Percentiles rank a stretch among this genome's conserved stretches.
Conservation (phyloP, 2,888 invertebrate genomes). For the Morpho achilles region DNA sequence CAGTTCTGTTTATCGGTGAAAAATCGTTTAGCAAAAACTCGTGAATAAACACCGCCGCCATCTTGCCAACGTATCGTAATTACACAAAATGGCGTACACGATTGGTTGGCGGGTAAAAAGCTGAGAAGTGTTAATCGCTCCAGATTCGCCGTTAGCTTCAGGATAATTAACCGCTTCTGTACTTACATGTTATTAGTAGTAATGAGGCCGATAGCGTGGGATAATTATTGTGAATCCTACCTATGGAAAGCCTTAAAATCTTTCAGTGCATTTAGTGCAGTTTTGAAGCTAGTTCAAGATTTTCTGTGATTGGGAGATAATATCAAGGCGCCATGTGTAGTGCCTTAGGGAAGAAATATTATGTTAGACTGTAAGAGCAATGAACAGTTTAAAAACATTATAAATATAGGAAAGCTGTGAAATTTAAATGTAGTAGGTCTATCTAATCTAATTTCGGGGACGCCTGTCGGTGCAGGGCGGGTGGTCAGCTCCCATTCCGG, state of each 20-base stretch:
- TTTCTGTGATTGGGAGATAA: too few species aligned
- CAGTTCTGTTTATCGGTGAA: conserved; percentile 7
- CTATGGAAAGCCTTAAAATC: background rate
- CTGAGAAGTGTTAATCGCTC: conserved; percentile 60
- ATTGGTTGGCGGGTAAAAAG: conserved; percentile 62
- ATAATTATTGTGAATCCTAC: conserved; percentile 18
- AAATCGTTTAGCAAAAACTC: conserved; percentile 40
- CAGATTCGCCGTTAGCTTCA: conserved; percentile 64
- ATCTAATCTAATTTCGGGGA: too few species aligned
- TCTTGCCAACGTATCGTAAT: conserved; percentile 56
- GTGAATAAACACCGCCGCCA: conserved; percentile 45
- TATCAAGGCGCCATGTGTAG: too few species aligned
- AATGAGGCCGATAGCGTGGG: conserved; percentile 33
- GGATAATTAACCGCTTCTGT: conserved; percentile 49
- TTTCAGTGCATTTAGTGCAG: background rate
- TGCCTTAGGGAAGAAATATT: too few species aligned
- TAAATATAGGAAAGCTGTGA: too few species aligned
- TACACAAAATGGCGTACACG: conserved; percentile 61
- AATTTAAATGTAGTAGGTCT: too few species aligned
- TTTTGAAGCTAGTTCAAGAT: too few species aligned
- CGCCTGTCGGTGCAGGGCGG: too few species aligned
- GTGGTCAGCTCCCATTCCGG: too few species aligned
- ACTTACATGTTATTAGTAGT: conserved; percentile 27
- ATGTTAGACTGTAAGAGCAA: too few species aligned
- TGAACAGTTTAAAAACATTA: too few species aligned